Conservation (phyloP, 2,888 invertebrate genomes). For the Eupithecia subumbrata region DNA sequence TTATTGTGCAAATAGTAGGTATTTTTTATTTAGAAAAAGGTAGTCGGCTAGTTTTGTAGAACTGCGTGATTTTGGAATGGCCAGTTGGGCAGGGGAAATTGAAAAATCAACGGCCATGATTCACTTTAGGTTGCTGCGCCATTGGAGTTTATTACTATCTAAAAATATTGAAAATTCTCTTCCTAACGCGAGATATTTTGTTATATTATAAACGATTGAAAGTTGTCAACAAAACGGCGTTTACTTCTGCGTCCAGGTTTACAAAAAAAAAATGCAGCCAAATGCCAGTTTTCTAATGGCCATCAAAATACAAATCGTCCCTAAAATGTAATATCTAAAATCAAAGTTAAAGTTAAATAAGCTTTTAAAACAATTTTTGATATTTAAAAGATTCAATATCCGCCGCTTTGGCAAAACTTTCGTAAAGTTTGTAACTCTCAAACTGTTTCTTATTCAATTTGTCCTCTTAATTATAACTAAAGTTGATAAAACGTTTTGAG, state of each 20-base stretch:
- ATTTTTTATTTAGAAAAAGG: no score
- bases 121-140: no score
- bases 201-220: neutral
- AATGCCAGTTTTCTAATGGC: neutral
- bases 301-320: slow-evolving; percentile 6
- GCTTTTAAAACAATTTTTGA: slow-evolving; percentile 36
- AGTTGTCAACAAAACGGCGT: neutral
- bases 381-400: slow-evolving; percentile 44
- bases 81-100: no score
- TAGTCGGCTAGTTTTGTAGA: no score
- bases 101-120: no score
- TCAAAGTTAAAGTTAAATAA: slow-evolving; percentile 30
- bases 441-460: slow-evolving; percentile 40
- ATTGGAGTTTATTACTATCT: no score
- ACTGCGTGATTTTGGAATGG: no score
- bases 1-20: no score
- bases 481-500: slow-evolving; percentile 25
- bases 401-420: slow-evolving; percentile 38
- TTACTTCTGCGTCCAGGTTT: neutral
- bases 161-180: no score
- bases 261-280: neutral
- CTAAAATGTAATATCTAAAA: slow-evolving; percentile 14
- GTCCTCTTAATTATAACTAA: slow-evolving; percentile 30
- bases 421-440: slow-evolving; percentile 30
- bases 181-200: neutral